These are phyloP conservation scores for Schizothorax lantsangensis DNA, from an alignment of 2,797 vertebrate species.

Conservation along the genomic window DNA sequence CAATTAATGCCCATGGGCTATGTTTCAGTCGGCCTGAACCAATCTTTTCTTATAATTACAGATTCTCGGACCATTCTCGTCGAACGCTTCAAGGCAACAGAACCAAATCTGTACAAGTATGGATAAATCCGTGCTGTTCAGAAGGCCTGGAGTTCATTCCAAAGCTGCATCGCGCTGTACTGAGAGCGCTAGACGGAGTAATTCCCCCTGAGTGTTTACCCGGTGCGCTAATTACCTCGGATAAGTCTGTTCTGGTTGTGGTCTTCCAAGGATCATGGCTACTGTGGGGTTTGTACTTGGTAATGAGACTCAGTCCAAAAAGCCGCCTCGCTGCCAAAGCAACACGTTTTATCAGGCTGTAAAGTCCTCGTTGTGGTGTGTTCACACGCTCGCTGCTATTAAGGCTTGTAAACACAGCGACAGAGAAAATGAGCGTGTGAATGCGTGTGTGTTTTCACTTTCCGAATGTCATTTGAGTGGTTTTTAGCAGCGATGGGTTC, in stretches of 20 bases:
- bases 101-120: constrained; percentile 3
- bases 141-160: constrained; percentile 8
- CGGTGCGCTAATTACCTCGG: constrained; percentile 48
- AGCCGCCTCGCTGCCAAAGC: constrained; percentile 38
- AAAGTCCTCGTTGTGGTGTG: constrained; percentile 49
- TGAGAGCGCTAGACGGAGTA: not conserved
- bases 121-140: constrained; percentile 17
- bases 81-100: constrained; percentile 13
- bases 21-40: constrained; percentile 21
- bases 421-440: constrained; percentile 36
- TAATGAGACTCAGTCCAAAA: constrained; percentile 56
- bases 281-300: constrained; percentile 53
- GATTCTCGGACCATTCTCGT: constrained; percentile 19
- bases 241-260: constrained; percentile 40
- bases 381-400: constrained; percentile 54
- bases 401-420: constrained; percentile 60
- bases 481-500: constrained; percentile 45
- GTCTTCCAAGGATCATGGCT: constrained; percentile 29
- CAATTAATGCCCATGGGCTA: constrained; percentile 14
- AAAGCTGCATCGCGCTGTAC: not conserved
- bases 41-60: constrained; percentile 35
- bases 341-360: constrained; percentile 54
- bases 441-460: constrained; percentile 45
- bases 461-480: constrained; percentile 44
- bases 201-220: constrained; percentile 32